These are phyloP conservation scores for Falco novaeseelandiae DNA, from an alignment of 2,797 vertebrate species.

Conservation along the genomic window DNA sequence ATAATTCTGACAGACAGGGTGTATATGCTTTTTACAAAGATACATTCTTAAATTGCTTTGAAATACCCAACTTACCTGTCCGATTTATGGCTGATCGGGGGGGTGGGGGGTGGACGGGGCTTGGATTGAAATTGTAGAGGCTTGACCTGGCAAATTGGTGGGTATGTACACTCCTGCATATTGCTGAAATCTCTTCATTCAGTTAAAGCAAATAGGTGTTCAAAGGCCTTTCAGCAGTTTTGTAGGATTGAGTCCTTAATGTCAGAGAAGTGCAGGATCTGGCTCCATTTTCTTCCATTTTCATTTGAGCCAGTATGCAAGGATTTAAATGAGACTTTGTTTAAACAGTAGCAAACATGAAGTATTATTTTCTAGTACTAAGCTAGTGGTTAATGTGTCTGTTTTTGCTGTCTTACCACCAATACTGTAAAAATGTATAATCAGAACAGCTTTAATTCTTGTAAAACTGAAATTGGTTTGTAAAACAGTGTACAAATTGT, in stretches of 20 bases:
- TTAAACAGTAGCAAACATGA: conserved; percentile 33
- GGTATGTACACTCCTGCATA: neutral
- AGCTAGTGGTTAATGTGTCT: conserved; percentile 58
- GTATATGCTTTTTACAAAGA: neutral
- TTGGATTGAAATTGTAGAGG: neutral
- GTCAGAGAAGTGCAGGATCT: conserved; percentile 14
- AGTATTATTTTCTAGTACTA: conserved; percentile 69
- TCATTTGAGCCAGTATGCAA: conserved; percentile 17
- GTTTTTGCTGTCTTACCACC: conserved; percentile 56
- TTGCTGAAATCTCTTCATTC: neutral
- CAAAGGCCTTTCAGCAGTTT: neutral
- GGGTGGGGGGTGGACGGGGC: neutral
- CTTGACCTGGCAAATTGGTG: neutral
- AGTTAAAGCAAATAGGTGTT: neutral
- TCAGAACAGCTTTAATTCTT: conserved; percentile 79
- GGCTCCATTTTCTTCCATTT: conserved; percentile 19
- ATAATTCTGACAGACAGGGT: neutral
- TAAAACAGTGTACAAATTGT: conserved; percentile 84
- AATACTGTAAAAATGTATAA: conserved; percentile 82
- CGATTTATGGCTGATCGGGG: neutral
- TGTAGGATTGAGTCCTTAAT: neutral
- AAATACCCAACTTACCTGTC: neutral
- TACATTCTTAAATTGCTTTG: neutral
- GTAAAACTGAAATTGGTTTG: conserved; percentile 78
- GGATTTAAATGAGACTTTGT: conserved; percentile 40